These are phyloP conservation scores for Anoura caudifer DNA, from an alignment of 2,113 vertebrate species.

Conservation along the genomic window DNA sequence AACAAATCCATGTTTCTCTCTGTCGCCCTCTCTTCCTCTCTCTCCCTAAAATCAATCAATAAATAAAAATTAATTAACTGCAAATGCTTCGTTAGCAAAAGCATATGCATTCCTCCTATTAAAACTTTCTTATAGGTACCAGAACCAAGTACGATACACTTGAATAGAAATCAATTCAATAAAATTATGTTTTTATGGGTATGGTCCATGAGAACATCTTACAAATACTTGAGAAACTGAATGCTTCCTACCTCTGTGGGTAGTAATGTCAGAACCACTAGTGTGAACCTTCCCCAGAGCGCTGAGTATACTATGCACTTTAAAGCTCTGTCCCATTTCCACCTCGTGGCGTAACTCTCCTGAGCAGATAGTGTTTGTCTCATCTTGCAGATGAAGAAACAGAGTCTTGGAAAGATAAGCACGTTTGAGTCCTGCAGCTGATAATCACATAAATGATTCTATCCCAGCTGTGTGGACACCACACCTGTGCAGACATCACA, in stretches of 20 bases:
- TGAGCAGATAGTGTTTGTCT: background rate
- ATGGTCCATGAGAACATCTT: background rate
- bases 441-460: background rate
- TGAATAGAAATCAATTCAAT: background rate
- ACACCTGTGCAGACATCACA: too few relatives aligned
- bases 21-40: too few relatives aligned
- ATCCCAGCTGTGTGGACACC: background rate
- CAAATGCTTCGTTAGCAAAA: background rate
- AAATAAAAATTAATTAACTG: background rate
- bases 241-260: background rate
- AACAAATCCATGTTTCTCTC: too few relatives aligned
- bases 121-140: background rate
- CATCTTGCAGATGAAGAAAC: background rate
- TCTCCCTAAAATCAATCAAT: too few relatives aligned
- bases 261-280: background rate
- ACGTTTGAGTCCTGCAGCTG: background rate
- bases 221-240: background rate
- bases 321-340: background rate
- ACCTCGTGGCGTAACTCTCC: background rate
- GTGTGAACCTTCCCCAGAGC: rapidly evolving
- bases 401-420: background rate
- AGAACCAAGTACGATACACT: background rate
- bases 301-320: background rate
- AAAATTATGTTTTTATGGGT: background rate
- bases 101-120: background rate